Percentiles rank a stretch among this genome's conserved stretches.
Evolutionary conservation across 2,113 vertebrate species (phyloP).

Genomic region (Phyllopteryx taeniolatus): DNA sequence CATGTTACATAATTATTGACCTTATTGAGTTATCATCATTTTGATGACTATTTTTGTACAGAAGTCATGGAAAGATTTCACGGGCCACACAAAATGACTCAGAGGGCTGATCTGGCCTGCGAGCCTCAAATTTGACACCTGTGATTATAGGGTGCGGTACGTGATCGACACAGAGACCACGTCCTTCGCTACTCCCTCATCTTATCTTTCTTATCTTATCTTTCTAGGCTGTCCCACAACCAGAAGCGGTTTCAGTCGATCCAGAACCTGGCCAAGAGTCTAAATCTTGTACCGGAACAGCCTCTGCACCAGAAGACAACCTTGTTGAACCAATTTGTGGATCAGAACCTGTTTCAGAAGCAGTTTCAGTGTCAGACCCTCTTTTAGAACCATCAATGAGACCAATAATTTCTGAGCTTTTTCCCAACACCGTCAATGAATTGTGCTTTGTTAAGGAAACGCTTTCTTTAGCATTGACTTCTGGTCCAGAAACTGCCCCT

Average conservation of each 20-base stretch:
- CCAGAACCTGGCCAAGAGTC: constrained; percentile 6
- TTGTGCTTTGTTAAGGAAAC: not conserved
- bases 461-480: not conserved
- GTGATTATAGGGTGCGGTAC: no score
- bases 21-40: no score
- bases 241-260: not conserved
- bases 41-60: no score
- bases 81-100: no score
- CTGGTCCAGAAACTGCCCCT: not conserved
- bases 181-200: no score
- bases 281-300: not conserved
- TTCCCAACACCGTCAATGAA: not conserved
- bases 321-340: not conserved
- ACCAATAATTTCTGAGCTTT: not conserved
- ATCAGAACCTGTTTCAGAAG: constrained; percentile 12
- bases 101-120: no score
- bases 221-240: constrained; percentile 7
- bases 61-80: no score
- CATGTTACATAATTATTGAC: no score
- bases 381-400: constrained; percentile 10
- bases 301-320: not conserved
- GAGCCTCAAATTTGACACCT: no score
- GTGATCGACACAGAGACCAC: no score
- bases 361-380: not conserved
- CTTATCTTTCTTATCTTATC: constrained; percentile 2